Conservation (phyloP, 2,888 invertebrate genomes). For the Acleris emargana region DNA sequence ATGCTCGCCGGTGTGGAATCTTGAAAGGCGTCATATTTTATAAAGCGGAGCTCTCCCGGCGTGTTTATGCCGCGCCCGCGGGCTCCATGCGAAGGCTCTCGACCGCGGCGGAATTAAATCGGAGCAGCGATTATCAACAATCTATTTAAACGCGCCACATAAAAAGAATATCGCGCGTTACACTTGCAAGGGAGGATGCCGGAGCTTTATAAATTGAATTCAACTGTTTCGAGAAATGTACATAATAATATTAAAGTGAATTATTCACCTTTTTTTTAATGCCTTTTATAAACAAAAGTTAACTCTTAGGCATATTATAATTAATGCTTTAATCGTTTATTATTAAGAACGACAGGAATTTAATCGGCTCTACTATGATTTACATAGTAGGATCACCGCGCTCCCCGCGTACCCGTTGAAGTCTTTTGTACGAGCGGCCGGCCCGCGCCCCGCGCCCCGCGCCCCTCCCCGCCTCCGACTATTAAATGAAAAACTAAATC, state of each 20-base stretch:
- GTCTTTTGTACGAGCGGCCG: constrained; percentile 56
- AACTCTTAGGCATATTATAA: no score
- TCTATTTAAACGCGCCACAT: constrained; percentile 23
- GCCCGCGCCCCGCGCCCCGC: constrained; percentile 38
- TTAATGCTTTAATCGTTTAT: no score
- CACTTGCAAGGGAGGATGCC: constrained; percentile 2
- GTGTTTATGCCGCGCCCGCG: constrained; percentile 53
- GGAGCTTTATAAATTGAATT: constrained; percentile 2
- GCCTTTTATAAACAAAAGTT: no score
- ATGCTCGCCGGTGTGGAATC: constrained; percentile 28
- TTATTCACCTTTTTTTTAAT: no score
- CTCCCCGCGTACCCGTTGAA: constrained; percentile 55
- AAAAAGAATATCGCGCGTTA: constrained; percentile 12
- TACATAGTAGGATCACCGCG: constrained; percentile 11
- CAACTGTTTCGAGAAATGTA: not conserved
- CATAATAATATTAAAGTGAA: not conserved
- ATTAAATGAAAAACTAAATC: constrained; percentile 60
- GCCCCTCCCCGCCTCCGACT: constrained; percentile 37
- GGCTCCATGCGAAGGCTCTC: constrained; percentile 45
- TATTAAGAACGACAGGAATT: no score
- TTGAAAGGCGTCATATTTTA: constrained; percentile 51
- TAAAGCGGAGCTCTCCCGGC: constrained; percentile 47
- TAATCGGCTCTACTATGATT: no score
- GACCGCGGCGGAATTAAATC: constrained; percentile 46
- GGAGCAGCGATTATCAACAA: constrained; percentile 35